phyloP scores from a whole-genome alignment of 2,113 vertebrate genomes.

The Rhinopomastus cyanomelas region DNA sequence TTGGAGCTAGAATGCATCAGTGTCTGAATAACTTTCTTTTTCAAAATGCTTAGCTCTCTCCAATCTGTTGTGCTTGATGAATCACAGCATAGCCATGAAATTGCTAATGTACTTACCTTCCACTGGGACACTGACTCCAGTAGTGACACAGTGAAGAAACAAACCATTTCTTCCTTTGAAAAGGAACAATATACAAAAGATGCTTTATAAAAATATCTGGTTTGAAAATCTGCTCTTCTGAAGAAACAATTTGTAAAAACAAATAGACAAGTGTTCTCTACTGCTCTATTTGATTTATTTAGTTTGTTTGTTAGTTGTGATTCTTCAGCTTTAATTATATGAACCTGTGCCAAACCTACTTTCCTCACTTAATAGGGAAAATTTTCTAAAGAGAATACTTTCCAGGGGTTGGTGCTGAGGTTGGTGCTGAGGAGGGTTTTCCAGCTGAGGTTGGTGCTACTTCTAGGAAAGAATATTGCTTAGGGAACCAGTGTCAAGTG shows the following conservation, averaged over 20 bases:
- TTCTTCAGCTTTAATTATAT: not conserved
- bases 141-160: not conserved
- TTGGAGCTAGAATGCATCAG: not conserved
- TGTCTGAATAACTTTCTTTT: not conserved
- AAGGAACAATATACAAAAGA: not conserved
- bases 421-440: too few relatives aligned
- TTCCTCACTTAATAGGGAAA: not conserved
- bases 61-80: not conserved
- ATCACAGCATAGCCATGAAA: not conserved
- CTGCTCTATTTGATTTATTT: not conserved
- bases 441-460: not conserved
- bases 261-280: not conserved
- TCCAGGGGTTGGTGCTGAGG: not conserved
- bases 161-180: not conserved
- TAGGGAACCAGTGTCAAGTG: not conserved
- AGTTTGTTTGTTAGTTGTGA: not conserved
- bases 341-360: not conserved
- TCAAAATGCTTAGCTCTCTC: not conserved
- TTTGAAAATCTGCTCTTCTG: not conserved
- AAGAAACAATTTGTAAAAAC: not conserved
- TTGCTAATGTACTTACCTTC: not conserved
- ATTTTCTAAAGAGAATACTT: not conserved
- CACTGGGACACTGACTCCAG: not conserved
- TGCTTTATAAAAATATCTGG: not conserved
- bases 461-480: not conserved